phyloP scores from a whole-genome alignment of 2,888 invertebrate genomes.

The Monoplex corrugatus region DNA sequence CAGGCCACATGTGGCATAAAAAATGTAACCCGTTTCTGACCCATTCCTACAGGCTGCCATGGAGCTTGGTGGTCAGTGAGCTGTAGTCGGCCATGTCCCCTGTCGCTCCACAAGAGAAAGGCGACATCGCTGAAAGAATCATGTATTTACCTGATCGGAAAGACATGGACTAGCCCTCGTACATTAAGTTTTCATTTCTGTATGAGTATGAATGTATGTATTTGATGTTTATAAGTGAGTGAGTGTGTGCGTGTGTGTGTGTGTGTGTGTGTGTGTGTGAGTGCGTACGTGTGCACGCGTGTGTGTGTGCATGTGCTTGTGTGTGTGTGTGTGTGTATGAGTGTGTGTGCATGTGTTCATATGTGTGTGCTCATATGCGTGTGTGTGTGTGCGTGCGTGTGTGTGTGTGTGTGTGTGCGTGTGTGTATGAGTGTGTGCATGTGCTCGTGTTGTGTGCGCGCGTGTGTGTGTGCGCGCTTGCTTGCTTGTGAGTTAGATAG shows the following conservation, averaged over 20 bases:
- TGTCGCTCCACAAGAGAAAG: no score
- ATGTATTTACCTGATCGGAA: no score
- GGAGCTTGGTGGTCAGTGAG: no score
- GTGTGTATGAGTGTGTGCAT: neutral
- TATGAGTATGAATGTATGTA: no score
- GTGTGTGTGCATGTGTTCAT: neutral
- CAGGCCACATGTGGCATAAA: no score
- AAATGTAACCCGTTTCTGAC: no score
- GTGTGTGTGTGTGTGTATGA: neutral
- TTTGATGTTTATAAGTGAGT: neutral
- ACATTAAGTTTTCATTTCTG: no score
- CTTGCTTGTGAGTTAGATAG: no score
- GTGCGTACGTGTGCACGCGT: neutral
- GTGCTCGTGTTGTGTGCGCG: neutral
- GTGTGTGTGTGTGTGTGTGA: conserved; percentile 3
- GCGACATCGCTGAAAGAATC: no score
- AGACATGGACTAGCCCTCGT: no score
- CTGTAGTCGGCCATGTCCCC: no score
- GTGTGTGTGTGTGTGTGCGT: neutral
- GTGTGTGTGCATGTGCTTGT: neutral
- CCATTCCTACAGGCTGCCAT: no score
- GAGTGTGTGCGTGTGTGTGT: conserved; percentile 7
- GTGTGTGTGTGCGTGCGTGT: neutral
- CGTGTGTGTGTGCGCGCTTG: neutral
- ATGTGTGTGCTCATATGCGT: neutral